Evolutionary conservation across 1,140 invertebrate species (phyloP), one percentile per base, ranked within the genome.

Genomic region (Sitobion miscanthi): DNA sequence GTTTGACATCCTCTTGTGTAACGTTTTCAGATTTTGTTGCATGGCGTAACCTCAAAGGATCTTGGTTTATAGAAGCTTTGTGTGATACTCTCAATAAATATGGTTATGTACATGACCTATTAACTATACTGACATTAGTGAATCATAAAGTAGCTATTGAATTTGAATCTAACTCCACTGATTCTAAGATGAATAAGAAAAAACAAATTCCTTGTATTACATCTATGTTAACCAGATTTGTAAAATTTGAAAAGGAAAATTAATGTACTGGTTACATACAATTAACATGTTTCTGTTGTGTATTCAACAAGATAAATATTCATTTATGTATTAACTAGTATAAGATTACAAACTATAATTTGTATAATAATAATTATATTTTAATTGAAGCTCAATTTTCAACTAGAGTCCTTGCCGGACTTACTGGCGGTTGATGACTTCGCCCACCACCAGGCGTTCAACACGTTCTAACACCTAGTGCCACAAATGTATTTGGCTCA

Each of bases 31-130:
- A 98, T 94, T 98, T 96, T 99, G 97, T 95, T 99, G 11, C 98
- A 0, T 99, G 99, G 99, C 96, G 99, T 93, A 99, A 99, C 95
- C 98, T 23, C 97, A 97, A 7, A 95, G 94, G 98, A 23, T 99
- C 98, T 1, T 99, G 99, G 99, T 99, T 99, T 95, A 97, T 99
- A 95, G 98, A 99, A 96, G 97, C 98, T 5, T 95, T 99, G 1
- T 98, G 97, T 94, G 95, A 97, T 23, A 97, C 98, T 94, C 95
- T 99, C 8, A 96, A 96, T 54, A 96, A 96, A 77, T 96, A 97
- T 95, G 97, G 96, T n/a, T 96, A 96, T 94, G 96, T 97, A 35
- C 96, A 97, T 94, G 98, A 99, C 95, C 95, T 99, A 14, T 95
- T 99, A 30, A 97, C 97, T 45, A 96, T 99, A 87, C 96, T 99